These are phyloP conservation scores for Tyto alba DNA, from an alignment of 2,113 vertebrate genomes.

Conservation along the genomic window DNA sequence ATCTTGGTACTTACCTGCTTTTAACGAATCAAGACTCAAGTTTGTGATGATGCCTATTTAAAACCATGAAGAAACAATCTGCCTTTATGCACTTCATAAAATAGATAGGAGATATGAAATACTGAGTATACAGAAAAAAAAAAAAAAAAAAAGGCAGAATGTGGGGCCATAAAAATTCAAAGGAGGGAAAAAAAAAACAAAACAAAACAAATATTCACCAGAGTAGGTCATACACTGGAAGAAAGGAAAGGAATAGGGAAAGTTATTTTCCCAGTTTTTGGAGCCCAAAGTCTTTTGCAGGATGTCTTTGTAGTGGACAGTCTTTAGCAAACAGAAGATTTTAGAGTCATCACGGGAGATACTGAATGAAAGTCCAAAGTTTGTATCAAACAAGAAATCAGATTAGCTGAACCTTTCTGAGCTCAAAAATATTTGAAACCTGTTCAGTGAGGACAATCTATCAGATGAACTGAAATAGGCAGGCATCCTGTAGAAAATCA, in stretches of 20 bases:
- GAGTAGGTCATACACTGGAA: background rate
- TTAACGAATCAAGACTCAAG: background rate
- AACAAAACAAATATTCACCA: background rate
- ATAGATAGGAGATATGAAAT: background rate
- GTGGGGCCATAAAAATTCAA: background rate
- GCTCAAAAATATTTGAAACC: background rate
- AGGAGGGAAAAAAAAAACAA: background rate
- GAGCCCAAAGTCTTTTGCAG: background rate
- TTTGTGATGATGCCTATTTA: background rate
- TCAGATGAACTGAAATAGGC: background rate
- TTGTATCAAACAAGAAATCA: background rate
- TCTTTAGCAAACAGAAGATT: background rate
- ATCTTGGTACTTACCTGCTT: background rate
- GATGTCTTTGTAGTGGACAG: background rate
- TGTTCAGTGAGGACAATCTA: background rate
- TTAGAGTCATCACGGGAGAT: background rate
- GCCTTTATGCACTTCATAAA: background rate
- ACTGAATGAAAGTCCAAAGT: background rate
- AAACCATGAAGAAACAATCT: background rate
- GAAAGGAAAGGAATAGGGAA: background rate
- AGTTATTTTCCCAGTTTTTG: background rate
- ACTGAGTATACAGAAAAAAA: background rate
- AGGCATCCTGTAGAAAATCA: background rate
- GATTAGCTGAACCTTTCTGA: background rate
- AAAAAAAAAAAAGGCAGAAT: background rate